Evolutionary conservation across 2,888 invertebrate species (phyloP), one percentile per base, ranked within the genome.

Genomic region (Drosophila basisetae): DNA sequence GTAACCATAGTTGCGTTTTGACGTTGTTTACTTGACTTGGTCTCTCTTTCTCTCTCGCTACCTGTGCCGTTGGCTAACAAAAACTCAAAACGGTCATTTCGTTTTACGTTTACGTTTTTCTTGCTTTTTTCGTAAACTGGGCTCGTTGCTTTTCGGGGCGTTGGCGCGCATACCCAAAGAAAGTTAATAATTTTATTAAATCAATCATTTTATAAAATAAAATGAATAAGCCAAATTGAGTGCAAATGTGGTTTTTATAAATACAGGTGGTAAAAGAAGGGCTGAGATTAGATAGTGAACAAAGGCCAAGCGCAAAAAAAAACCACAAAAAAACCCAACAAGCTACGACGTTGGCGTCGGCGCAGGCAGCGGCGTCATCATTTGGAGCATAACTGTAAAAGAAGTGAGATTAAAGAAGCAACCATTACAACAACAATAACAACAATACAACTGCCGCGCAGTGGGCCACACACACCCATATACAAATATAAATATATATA

Each of bases 11-110:
- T 30, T 71, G 73, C 78, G 55, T 74, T 87, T 82, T 84, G 79
- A 82, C 80, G 82, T 71, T 80, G 82, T 71, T 80, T 71, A 54
- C 59, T 50, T 68, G 73, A 73, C 63, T 66, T 61, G 63, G 70
- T 28, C 68, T 59, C 63, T 68, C 31, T 56, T 16, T 13, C 35
- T 43, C 13, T 47, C 25, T 47, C 47, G 47, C 60, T 83, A 83
- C 80, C 80, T 88, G 79, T 31, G 68, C 28, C 43, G 37, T 37
- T 81, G 73, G 71, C 69, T 84, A 43, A 47, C 47, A 47, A 66
- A 67, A 80, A 85, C 89, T 80, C 83, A 89, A 85, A 85, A 85
- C 86, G 89, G 85, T 89, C 90, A 90, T 90, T 90, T 90, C 67
- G 68, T 89, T 25, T 47, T 78, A 78, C 81, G 78, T 80, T 85